A percentile compares a stretch with the other conserved stretches of the same genome.
phyloP scores from a whole-genome alignment of 2,113 vertebrate genomes.

The Anhinga rufa region DNA sequence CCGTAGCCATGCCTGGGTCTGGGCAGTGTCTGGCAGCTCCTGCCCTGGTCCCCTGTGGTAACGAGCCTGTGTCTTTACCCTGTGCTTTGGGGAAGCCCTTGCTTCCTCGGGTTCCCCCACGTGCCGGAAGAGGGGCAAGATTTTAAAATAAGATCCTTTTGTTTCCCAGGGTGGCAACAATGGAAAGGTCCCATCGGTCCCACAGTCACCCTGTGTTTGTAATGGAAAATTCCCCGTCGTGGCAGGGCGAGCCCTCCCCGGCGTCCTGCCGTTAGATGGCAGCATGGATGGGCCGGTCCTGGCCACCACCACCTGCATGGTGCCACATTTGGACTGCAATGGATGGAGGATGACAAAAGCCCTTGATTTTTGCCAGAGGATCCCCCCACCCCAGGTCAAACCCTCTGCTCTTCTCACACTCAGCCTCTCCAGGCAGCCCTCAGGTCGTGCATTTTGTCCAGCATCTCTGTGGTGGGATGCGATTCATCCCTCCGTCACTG shows the following conservation, averaged over 20 bases:
- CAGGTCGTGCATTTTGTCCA: background rate
- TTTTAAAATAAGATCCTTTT: slow-evolving; percentile 17
- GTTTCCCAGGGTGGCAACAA: slow-evolving; percentile 7
- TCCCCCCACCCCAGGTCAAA: background rate
- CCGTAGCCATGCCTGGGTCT: background rate
- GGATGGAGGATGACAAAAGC: background rate
- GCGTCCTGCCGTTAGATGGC: slow-evolving; percentile 27
- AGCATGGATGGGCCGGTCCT: background rate
- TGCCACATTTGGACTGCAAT: background rate
- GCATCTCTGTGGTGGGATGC: background rate
- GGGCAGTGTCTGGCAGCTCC: background rate
- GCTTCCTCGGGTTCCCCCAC: background rate
- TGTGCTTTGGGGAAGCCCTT: background rate
- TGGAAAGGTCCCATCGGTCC: slow-evolving; percentile 14
- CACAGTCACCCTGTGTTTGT: slow-evolving; percentile 8
- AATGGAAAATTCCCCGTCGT: slow-evolving; percentile 36
- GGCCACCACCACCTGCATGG: background rate
- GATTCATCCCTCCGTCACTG: background rate
- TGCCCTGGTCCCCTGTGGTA: background rate
- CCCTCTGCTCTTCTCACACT: background rate
- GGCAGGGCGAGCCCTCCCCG: background rate
- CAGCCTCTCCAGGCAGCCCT: background rate
- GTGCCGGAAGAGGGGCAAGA: background rate
- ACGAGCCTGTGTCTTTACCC: background rate
- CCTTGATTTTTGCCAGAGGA: background rate